Percentiles rank a stretch among this genome's conserved stretches.
These are phyloP conservation scores for Desoria tigrina DNA, from an alignment of 2,888 invertebrate species.

Conservation along the genomic window DNA sequence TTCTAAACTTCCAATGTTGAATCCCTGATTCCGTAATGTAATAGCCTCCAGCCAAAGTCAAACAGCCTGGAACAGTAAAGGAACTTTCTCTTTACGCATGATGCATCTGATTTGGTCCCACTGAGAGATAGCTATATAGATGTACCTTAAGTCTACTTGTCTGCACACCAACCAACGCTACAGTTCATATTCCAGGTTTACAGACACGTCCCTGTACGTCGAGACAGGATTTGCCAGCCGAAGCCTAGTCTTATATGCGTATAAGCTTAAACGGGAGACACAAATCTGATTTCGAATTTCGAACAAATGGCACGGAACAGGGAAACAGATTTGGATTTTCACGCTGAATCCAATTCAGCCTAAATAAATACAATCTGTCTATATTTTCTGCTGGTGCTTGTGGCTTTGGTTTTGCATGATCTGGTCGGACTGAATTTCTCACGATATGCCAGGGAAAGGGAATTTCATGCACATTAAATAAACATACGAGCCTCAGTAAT, in stretches of 20 bases:
- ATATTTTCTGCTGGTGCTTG: neutral
- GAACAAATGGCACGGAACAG: constrained; percentile 16
- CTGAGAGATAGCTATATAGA: too few relatives aligned
- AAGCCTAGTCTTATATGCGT: too few relatives aligned
- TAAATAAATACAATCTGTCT: constrained; percentile 22
- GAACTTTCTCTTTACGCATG: constrained; percentile 7
- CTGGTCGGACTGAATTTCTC: neutral
- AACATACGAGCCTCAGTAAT: too few relatives aligned
- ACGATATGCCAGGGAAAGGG: too few relatives aligned
- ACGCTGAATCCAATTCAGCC: constrained; percentile 9
- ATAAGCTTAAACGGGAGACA: constrained; percentile 8
- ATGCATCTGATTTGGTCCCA: neutral
- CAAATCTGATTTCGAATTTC: constrained; percentile 20
- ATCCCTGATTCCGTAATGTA: too few relatives aligned
- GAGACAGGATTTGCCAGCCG: too few relatives aligned
- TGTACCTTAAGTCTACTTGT: constrained; percentile 7
- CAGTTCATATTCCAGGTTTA: constrained; percentile 1
- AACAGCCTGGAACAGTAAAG: constrained; percentile 4
- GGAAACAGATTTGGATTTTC: neutral
- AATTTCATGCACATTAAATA: too few relatives aligned
- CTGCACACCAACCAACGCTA: too few relatives aligned
- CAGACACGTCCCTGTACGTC: neutral
- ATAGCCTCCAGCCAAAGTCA: neutral
- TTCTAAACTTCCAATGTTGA: too few relatives aligned
- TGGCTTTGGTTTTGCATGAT: constrained; percentile 1